Evolutionary conservation across 2,797 vertebrate genomes (phyloP).

Genomic region (Morus bassanus): DNA sequence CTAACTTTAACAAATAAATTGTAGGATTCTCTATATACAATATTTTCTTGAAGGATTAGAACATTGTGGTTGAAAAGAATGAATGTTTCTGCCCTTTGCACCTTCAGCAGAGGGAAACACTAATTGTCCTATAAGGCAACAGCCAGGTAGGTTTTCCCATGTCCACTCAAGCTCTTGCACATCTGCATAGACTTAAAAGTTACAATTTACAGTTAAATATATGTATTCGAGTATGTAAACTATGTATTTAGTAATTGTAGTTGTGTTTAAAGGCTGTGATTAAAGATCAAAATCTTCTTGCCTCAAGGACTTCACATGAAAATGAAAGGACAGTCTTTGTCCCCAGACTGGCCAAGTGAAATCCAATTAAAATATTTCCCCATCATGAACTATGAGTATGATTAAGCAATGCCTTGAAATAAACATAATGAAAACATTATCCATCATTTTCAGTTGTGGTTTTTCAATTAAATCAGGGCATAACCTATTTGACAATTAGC

Average conservation of each 20-base stretch:
- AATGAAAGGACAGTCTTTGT: slow-evolving; percentile 16
- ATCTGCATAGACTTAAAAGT: not conserved
- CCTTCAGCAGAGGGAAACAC: not conserved
- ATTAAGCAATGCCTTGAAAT: slow-evolving; percentile 17
- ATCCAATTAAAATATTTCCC: slow-evolving; percentile 31
- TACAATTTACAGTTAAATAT: not conserved
- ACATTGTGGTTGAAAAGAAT: not conserved
- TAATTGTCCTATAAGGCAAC: not conserved
- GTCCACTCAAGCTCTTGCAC: not conserved
- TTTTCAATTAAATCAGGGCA: slow-evolving; percentile 49
- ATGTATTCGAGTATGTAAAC: not conserved
- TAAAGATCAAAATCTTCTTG: not conserved
- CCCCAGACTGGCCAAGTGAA: not conserved
- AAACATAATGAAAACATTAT: not conserved
- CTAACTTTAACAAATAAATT: not conserved
- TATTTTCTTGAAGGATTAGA: not conserved
- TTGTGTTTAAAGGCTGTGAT: not conserved
- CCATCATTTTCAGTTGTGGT: slow-evolving; percentile 14
- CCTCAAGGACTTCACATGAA: not conserved
- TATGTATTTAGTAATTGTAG: not conserved
- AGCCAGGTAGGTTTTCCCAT: not conserved
- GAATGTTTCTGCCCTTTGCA: not conserved
- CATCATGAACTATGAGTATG: not conserved
- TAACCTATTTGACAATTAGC: slow-evolving; percentile 29
- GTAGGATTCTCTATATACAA: not conserved